Evolutionary conservation across 2,888 invertebrate genomes (phyloP).

Genomic region (Athalia cordata): DNA sequence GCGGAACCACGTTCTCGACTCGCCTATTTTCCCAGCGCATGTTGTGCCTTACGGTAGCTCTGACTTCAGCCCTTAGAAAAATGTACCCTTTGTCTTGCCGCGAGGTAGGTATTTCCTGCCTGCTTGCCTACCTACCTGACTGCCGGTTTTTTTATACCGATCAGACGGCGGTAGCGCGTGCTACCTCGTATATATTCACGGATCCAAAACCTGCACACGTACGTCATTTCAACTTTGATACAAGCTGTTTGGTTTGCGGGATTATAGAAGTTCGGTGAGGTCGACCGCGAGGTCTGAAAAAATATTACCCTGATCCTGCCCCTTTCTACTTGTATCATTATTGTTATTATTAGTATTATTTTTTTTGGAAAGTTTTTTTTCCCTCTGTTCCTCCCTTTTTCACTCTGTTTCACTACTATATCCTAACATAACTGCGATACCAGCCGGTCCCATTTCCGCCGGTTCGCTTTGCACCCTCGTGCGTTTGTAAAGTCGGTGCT

Average conservation of each 20-base stretch:
- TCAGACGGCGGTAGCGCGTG: conserved; percentile 23
- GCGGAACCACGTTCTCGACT: background rate
- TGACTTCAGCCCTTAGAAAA: background rate
- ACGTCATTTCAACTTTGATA: conserved; percentile 46
- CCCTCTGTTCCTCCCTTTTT: conserved; percentile 22
- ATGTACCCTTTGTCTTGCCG: conserved; percentile 13
- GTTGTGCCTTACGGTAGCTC: no score
- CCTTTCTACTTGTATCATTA: background rate
- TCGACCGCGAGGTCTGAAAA: conserved; percentile 25
- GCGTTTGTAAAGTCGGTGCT: conserved; percentile 39
- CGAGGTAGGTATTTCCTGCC: background rate
- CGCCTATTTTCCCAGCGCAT: conserved; percentile 1
- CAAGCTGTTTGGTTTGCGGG: conserved; percentile 35
- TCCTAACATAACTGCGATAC: background rate
- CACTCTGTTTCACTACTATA: conserved; percentile 36
- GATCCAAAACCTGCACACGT: conserved; percentile 41
- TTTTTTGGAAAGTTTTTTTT: background rate
- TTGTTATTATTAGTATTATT: background rate
- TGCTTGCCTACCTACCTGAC: background rate
- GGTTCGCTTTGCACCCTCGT: background rate
- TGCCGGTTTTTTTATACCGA: conserved; percentile 19
- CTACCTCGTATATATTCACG: conserved; percentile 11
- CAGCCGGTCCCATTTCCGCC: background rate
- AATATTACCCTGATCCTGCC: conserved; percentile 32
- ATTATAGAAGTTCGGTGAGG: conserved; percentile 38